phyloP scores from a whole-genome alignment of 2,113 vertebrate genomes.

The Bostrychus sinensis region DNA sequence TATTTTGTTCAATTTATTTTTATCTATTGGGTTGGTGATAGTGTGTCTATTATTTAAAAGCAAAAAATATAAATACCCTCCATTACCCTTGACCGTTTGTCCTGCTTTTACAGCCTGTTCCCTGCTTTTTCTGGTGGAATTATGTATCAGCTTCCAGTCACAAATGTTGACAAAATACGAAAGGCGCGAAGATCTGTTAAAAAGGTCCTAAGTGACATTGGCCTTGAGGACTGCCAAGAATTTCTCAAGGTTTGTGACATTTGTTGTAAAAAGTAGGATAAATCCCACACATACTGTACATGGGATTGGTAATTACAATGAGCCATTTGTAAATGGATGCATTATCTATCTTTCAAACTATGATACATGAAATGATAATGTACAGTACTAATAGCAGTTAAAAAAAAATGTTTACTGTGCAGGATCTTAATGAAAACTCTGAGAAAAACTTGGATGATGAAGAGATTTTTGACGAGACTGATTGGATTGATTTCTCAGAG shows the following conservation, averaged over 20 bases:
- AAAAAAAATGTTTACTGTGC: background rate
- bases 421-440: conserved; percentile 61
- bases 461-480: conserved; percentile 61
- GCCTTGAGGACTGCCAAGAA: conserved; percentile 75
- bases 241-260: conserved; percentile 63
- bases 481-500: conserved; percentile 72
- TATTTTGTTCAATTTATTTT: too few relatives aligned
- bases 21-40: too few relatives aligned
- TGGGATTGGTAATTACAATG: too few relatives aligned
- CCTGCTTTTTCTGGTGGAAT: conserved; percentile 18
- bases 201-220: conserved; percentile 74
- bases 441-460: conserved; percentile 59
- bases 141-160: conserved; percentile 81
- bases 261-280: background rate
- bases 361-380: background rate
- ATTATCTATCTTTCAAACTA: background rate
- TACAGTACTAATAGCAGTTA: background rate
- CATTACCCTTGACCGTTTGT: too few relatives aligned
- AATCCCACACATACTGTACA: background rate
- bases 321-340: too few relatives aligned
- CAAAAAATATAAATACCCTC: too few relatives aligned
- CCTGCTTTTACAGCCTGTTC: background rate
- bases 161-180: conserved; percentile 77
- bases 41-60: too few relatives aligned
- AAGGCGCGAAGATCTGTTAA: conserved; percentile 79